Evolutionary conservation across 2,113 vertebrate species (phyloP).

Genomic region (Amphilophus citrinellus): DNA sequence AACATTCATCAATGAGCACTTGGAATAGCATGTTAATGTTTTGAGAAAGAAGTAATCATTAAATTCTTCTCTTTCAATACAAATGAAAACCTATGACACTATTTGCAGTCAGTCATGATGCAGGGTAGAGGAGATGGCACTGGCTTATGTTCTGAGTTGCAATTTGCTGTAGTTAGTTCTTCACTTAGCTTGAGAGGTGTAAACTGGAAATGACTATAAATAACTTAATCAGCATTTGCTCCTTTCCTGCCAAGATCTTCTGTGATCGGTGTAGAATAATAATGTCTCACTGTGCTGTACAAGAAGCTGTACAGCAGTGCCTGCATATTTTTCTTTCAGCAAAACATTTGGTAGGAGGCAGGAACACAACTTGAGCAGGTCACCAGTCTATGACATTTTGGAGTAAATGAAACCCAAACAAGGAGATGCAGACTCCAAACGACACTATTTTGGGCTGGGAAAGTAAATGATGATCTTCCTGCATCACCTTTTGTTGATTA

Average conservation of each 20-base stretch:
- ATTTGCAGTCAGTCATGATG: background rate
- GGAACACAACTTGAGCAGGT: background rate
- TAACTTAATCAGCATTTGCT: background rate
- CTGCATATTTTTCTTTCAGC: background rate
- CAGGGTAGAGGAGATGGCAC: background rate
- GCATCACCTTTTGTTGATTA: slow-evolving; percentile 1
- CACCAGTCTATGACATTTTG: background rate
- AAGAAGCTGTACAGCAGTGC: background rate
- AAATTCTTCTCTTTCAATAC: background rate
- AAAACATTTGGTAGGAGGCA: background rate
- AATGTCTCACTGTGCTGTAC: background rate
- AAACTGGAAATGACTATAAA: background rate
- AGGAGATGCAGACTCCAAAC: slow-evolving; percentile 1
- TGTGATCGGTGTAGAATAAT: background rate
- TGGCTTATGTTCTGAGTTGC: background rate
- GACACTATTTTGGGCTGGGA: background rate
- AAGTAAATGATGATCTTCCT: background rate
- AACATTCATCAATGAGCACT: background rate
- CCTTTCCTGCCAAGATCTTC: background rate
- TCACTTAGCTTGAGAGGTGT: background rate
- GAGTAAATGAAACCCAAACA: background rate
- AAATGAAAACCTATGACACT: background rate
- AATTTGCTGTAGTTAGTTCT: background rate
- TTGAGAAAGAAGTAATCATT: background rate
- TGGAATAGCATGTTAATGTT: background rate